These are phyloP conservation scores for Tetragonula carbonaria DNA, from an alignment of 2,888 invertebrate genomes.

Conservation along the genomic window DNA sequence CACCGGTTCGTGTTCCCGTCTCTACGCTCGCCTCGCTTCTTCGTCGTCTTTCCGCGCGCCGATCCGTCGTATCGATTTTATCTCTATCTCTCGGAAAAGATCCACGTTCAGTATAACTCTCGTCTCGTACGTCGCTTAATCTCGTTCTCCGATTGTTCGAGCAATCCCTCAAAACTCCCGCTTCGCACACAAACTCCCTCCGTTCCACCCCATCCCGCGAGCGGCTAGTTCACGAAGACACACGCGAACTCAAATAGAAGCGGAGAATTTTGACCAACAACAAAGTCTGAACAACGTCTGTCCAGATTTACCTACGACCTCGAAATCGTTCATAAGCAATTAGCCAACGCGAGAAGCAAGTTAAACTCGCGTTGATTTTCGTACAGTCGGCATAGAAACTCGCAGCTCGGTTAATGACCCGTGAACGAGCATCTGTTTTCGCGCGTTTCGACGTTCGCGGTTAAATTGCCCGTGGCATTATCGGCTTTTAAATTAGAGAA, in stretches of 20 bases:
- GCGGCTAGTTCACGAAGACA: too few relatives aligned
- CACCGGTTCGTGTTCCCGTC: conserved; percentile 35
- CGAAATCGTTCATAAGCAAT: conserved; percentile 33
- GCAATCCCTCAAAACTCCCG: background rate
- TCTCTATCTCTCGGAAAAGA: too few relatives aligned
- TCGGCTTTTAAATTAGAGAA: conserved; percentile 35
- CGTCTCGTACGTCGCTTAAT: background rate
- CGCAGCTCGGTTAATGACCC: conserved; percentile 37
- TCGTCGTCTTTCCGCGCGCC: background rate
- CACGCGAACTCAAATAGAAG: background rate
- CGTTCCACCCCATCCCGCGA: background rate
- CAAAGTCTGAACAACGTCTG: background rate
- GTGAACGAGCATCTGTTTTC: conserved; percentile 45
- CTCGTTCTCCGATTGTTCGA: background rate
- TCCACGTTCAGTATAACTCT: background rate
- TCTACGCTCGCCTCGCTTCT: background rate
- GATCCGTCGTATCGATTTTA: background rate
- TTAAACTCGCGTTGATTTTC: conserved; percentile 30
- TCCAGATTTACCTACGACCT: background rate
- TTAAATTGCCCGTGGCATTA: conserved; percentile 49
- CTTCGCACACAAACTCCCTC: background rate
- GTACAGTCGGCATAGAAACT: background rate
- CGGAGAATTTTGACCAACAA: background rate
- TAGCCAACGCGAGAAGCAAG: conserved; percentile 18
- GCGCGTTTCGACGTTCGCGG: conserved; percentile 28